Percentiles rank a stretch among this genome's conserved stretches.
These are phyloP conservation scores for Diadophis punctatus DNA, from an alignment of 2,113 vertebrate species.

Conservation along the genomic window DNA sequence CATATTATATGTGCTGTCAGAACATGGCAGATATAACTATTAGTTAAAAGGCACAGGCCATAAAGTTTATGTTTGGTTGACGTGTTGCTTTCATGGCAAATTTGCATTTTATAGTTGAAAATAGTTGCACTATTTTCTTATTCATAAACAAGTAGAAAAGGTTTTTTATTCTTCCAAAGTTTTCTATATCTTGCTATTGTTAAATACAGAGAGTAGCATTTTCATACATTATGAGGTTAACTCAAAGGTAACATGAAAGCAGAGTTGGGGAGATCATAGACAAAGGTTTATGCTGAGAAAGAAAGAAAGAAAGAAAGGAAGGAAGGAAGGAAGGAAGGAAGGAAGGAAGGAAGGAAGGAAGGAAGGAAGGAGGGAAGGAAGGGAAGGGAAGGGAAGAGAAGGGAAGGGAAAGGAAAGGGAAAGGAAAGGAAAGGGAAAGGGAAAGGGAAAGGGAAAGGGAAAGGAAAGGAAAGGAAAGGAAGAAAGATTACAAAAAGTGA, in stretches of 20 bases:
- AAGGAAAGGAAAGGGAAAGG: too few relatives aligned
- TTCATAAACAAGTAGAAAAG: neutral
- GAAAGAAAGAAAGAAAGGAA: too few relatives aligned
- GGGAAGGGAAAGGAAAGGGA: neutral
- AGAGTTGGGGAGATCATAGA: neutral
- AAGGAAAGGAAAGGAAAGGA: neutral
- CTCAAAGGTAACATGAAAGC: neutral
- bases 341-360: too few relatives aligned
- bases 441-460: too few relatives aligned
- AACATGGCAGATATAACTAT: neutral
- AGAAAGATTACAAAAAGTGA: neutral
- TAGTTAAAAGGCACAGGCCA: neutral
- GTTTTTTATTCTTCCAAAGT: neutral
- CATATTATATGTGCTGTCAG: neutral
- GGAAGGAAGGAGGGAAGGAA: too few relatives aligned
- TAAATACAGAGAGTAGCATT: constrained; percentile 4
- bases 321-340: neutral
- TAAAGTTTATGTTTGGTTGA: neutral
- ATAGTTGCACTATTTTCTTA: neutral
- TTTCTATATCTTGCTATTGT: neutral
- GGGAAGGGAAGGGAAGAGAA: too few relatives aligned
- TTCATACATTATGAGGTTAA: constrained; percentile 1
- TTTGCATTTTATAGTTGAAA: neutral
- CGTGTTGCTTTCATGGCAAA: neutral
- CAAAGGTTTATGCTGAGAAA: neutral